A percentile compares a stretch with the other conserved stretches of the same genome.
These are phyloP conservation scores for Dromiciops gliroides DNA, from an alignment of 2,113 vertebrate species.

Conservation along the genomic window DNA sequence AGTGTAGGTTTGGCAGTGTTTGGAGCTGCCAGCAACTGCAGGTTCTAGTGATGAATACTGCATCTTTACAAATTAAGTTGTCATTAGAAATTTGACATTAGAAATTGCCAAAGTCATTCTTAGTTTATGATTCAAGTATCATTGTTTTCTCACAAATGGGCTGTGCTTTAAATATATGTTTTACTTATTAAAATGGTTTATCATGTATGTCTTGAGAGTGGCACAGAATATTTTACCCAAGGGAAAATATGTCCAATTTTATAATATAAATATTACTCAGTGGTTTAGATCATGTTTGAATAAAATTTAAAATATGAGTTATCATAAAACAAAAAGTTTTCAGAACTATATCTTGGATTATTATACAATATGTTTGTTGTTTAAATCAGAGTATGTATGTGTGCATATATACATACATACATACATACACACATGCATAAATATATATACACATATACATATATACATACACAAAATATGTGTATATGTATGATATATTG, in stretches of 20 bases:
- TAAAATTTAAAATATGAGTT: background rate
- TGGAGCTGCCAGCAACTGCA: background rate
- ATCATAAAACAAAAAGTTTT: background rate
- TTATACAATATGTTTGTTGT: background rate
- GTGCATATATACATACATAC: too few relatives aligned
- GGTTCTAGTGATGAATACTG: background rate
- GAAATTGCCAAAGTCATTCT: background rate
- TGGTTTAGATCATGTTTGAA: background rate
- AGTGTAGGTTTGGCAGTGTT: background rate
- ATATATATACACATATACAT: too few relatives aligned
- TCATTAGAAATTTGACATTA: background rate
- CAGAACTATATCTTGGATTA: background rate
- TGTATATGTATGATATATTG: background rate
- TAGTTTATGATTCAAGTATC: background rate
- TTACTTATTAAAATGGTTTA: background rate
- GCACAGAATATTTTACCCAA: background rate
- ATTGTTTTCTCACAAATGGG: background rate
- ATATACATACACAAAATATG: background rate
- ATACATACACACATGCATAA: too few relatives aligned
- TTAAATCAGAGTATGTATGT: background rate
- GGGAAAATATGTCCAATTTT: background rate
- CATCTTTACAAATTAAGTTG: background rate
- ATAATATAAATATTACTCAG: too few relatives aligned
- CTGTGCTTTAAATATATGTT: background rate
- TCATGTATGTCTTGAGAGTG: background rate